Conservation (phyloP, 2,888 invertebrate genomes). For the Tipula vernalis region DNA sequence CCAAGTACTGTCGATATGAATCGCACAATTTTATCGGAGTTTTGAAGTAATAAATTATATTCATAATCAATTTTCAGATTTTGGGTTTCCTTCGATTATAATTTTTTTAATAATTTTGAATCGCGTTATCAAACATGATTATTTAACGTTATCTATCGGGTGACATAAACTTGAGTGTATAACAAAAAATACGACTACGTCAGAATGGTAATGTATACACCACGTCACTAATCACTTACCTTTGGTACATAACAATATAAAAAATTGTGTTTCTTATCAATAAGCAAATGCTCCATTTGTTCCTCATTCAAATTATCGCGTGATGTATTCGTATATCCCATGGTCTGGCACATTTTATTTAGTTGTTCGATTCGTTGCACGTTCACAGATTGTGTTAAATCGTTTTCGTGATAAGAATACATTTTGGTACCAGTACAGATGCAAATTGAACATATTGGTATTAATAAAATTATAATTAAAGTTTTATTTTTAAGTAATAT, state of each 20-base stretch:
- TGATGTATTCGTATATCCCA: conserved; percentile 27
- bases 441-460: not conserved
- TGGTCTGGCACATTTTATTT: conserved; percentile 46
- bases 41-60: not conserved
- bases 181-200: not conserved
- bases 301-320: conserved; percentile 28
- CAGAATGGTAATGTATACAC: not conserved
- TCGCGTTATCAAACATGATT: not conserved
- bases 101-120: not conserved
- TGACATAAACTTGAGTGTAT: not conserved
- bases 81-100: not conserved
- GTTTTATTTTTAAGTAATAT: not conserved
- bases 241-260: conserved; percentile 91
- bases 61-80: not conserved
- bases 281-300: conserved; percentile 64
- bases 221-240: conserved; percentile 39
- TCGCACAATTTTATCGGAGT: not conserved
- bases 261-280: conserved; percentile 71
- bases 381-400: conserved; percentile 49
- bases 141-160: not conserved
- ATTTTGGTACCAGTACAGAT: not conserved
- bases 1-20: not conserved
- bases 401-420: conserved; percentile 37
- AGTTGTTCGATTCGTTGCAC: conserved; percentile 48
- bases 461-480: not conserved